phyloP scores from a whole-genome alignment of 2,113 vertebrate genomes.

The Hemicordylus capensis region DNA sequence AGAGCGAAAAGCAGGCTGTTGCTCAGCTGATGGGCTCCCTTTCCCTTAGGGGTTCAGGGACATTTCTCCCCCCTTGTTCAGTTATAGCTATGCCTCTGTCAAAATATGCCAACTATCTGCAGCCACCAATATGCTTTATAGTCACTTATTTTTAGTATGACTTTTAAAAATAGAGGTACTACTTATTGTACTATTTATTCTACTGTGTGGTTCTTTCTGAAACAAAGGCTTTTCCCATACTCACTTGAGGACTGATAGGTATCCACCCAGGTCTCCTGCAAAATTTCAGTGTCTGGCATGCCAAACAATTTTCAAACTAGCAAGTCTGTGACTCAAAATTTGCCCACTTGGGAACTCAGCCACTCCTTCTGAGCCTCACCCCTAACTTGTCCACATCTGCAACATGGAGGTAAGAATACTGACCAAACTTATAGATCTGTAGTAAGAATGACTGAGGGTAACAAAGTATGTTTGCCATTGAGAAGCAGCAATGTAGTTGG shows the following conservation, averaged over 20 bases:
- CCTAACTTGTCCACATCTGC: background rate
- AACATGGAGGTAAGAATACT: background rate
- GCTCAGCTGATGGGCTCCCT: no score
- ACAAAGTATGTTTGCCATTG: background rate
- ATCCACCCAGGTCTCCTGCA: background rate
- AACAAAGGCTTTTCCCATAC: background rate
- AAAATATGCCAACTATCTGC: background rate
- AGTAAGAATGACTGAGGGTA: background rate
- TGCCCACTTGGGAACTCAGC: background rate
- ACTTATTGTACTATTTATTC: background rate
- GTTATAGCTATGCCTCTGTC: background rate
- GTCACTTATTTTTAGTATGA: background rate
- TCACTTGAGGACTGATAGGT: no score
- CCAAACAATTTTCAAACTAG: no score
- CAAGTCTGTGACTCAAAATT: background rate
- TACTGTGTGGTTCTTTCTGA: background rate
- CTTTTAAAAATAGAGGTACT: no score
- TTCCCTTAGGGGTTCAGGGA: no score
- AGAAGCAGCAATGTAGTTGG: background rate
- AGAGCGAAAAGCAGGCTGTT: no score
- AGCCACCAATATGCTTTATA: background rate
- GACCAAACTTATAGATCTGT: background rate
- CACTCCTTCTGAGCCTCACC: background rate
- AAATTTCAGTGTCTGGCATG: background rate
- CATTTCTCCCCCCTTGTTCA: no score